Conservation (phyloP, 2,113 vertebrate species). For the Picathartes gymnocephalus region DNA sequence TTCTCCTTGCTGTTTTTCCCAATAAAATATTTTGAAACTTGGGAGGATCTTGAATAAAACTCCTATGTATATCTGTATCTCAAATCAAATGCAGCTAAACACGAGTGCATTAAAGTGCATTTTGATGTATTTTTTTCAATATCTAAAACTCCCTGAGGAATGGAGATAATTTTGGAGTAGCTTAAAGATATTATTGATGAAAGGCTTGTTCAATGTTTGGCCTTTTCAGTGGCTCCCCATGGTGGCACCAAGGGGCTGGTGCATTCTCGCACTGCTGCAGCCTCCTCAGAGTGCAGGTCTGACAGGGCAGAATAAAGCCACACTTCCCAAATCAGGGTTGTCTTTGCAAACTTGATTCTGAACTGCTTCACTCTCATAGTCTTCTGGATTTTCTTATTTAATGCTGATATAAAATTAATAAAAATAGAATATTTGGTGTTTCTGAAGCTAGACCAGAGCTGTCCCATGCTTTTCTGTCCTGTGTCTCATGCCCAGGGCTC, state of each 20-base stretch:
- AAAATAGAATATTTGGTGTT: not conserved
- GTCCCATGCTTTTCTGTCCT: not conserved
- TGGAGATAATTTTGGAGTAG: not conserved
- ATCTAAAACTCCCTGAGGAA: not conserved
- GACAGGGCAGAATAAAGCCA: not conserved
- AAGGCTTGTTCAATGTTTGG: not conserved
- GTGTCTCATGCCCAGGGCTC: not conserved
- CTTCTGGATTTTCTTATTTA: not conserved
- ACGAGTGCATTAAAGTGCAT: not conserved
- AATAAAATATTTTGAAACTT: not conserved
- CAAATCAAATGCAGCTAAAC: not conserved
- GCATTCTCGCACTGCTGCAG: not conserved
- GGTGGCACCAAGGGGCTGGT: not conserved
- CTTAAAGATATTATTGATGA: not conserved
- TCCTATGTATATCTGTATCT: not conserved
- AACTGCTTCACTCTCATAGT: not conserved
- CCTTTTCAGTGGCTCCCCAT: not conserved
- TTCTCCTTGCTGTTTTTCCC: not conserved
- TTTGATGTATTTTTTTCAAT: not conserved
- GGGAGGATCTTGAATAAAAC: not conserved
- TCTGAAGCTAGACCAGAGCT: not conserved
- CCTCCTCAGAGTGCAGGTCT: not conserved
- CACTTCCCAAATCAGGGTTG: not conserved
- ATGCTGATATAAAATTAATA: not conserved
- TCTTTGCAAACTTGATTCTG: not conserved